Base-by-base conservation (phyloP, 37 sponge, comb jelly and placozoan genomes). In the Lycopodina hypogea region DNA sequence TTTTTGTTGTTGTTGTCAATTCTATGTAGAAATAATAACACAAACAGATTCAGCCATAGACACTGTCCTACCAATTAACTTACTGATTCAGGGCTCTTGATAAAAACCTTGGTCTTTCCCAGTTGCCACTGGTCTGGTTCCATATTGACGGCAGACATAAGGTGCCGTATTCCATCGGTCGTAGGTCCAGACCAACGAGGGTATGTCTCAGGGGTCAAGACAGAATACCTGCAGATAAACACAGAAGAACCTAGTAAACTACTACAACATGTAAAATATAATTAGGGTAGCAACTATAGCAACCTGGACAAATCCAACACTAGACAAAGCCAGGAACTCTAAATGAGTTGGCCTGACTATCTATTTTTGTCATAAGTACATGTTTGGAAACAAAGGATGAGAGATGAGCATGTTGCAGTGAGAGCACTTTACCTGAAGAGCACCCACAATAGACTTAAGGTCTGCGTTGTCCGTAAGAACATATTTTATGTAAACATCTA, bases 71-170 rank as follows among this genome's bases (percentile, higher is more conserved):
- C n/a, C n/a, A n/a, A 12, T 26, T 42, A 2, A 40, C 90, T 85
- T 37, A 95, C 96, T 58, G 96, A 91, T 86, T 97, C 97, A 18
- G 97, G 97, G 56, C 85, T 94, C 78, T 97, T 97, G 66, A 97
- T 78, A 72, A 97, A 97, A 39, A 97, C 88, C 60, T 97, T 97
- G 22, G 90, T 79, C 48, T 64, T 86, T 12, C 97, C 97, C 29
- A 94, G 79, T 82, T 97, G 97, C 97, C 97, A 97, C 77, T 97
- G 97, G 66, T 90, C 92, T 0, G 94, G 88, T 24, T 97, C 97
- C 97, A 97, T 97, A 81, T 89, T 84, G 68, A 97, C 97, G 15
- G 97, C 66, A 65, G 72, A 48, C 94, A 97, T 91, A 19, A 97
- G 80, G 41, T 89, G 90, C 61, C 79, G 86, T 77, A 94, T 92